Percentiles rank a stretch among this genome's conserved stretches.
Conservation (phyloP, 2,888 invertebrate species). For the Thereva nobilitata region DNA sequence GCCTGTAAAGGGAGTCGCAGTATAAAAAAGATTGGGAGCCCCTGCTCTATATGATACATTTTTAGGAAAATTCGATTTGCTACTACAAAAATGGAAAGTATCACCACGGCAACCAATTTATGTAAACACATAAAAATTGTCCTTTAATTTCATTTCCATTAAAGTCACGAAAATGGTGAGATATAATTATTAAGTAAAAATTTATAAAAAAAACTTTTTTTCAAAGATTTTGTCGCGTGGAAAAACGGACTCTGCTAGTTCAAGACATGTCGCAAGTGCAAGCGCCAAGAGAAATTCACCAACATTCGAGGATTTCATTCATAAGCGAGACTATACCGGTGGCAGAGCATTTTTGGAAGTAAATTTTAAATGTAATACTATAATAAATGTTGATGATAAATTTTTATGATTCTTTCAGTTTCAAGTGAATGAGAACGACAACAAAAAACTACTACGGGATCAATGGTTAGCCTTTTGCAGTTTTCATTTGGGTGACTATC, state of each 20-base stretch:
- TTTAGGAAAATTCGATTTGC: no score
- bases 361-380: conserved; percentile 32
- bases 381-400: not conserved
- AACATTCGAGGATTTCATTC: conserved; percentile 86
- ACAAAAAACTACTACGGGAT: conserved; percentile 60
- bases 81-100: no score
- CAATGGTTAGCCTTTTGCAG: conserved; percentile 94
- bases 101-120: no score
- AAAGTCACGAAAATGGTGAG: no score
- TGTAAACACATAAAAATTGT: no score
- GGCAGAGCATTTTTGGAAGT: conserved; percentile 92
- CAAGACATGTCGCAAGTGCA: conserved; percentile 48
- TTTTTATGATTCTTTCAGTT: conserved; percentile 4
- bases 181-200: no score
- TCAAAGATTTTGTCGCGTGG: conserved; percentile 78
- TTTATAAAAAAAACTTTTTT: conserved; percentile 7
- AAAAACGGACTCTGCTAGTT: conserved; percentile 71
- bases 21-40: no score
- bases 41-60: no score
- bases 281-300: conserved; percentile 64
- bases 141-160: no score
- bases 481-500: conserved; percentile 95
- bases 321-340: conserved; percentile 90
- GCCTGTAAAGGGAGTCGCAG: no score
- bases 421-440: conserved; percentile 46